Evolutionary conservation across 2,113 vertebrate genomes (phyloP), one percentile per base, ranked within the genome.

Genomic region (Ia io): DNA sequence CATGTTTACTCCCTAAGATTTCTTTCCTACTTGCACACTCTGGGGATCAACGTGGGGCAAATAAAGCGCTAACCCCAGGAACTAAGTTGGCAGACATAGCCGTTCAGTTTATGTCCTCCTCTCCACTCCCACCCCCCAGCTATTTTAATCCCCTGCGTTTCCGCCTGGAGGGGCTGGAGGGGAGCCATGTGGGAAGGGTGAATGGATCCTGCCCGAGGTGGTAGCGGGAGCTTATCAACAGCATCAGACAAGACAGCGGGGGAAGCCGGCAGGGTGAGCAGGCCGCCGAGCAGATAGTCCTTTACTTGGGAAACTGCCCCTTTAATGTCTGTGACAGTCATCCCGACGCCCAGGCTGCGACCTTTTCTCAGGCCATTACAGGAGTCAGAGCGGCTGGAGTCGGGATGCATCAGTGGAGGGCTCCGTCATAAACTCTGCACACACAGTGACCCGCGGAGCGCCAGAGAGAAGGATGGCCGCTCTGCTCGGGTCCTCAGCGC

Each of bases 301-400:
- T 94, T 88, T 44, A 67, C 61, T 18, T 70, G 85, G 93, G 91
- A 89, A 83, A 74, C 67, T 40, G 91, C 37, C 63, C 78, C 91
- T 88, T 92, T 88, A 30, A 93, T 86, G 78, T 74, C 89, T 49
- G 61, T 42, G 89, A 91, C 93, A 96, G 91, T 40, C 30, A 67
- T 13, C 49, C 61, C 70, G 74, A 70, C 63, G 61, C 51, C 51
- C 88, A 14, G 94, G 85, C 94, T 28, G 20, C 0, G 32, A 88
- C 95, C 93, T 94, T 74, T 90, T 61, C 91, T 83, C 9, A 1
- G 94, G 89, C 91, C 74, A 23, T 86, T 63, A 78, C 16, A 6
- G 91, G 74, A 79, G 78, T 78, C 93, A 59, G 47, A 84, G 93
- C 37, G 82, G 86, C 85, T 47, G 37, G 61, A 0, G 16, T 76